These are phyloP conservation scores for Tauraco erythrolophus DNA, from an alignment of 2,113 vertebrate genomes.

Conservation along the genomic window DNA sequence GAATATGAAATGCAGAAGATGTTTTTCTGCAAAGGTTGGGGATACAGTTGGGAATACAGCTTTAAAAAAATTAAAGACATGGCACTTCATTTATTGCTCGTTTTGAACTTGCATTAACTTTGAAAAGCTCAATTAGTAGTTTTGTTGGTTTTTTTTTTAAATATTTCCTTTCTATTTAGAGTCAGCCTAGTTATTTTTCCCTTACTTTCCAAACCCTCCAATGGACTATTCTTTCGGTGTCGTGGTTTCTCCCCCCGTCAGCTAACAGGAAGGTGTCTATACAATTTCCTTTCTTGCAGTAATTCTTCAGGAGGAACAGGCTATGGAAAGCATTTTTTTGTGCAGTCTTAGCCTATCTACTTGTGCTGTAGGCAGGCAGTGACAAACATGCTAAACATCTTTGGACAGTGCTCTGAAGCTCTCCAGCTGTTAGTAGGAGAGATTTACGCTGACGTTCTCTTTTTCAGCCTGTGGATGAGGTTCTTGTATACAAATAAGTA, in stretches of 20 bases:
- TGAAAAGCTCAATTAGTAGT: not conserved
- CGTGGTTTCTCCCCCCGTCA: not conserved
- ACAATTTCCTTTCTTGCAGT: not conserved
- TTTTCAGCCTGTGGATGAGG: not conserved
- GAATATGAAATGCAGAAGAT: not conserved
- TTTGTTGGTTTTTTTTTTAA: too few species aligned
- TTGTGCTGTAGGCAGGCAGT: not conserved
- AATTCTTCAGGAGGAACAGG: not conserved
- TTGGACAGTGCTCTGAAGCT: not conserved
- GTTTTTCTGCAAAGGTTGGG: not conserved
- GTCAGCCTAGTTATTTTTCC: not conserved
- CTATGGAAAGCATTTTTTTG: not conserved
- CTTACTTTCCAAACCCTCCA: not conserved
- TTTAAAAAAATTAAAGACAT: not conserved
- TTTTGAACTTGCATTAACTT: conserved; percentile 27
- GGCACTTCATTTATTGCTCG: not conserved
- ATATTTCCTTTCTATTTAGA: not conserved
- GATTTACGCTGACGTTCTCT: not conserved
- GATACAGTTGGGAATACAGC: not conserved
- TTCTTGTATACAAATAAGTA: rapidly evolving
- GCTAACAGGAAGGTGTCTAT: not conserved
- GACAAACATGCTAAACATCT: not conserved
- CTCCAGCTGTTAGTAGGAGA: not conserved
- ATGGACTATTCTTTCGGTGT: rapidly evolving
- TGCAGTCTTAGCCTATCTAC: not conserved